Conservation (phyloP, 64 coral and sea anemone species). For the Pocillopora damicornis region DNA sequence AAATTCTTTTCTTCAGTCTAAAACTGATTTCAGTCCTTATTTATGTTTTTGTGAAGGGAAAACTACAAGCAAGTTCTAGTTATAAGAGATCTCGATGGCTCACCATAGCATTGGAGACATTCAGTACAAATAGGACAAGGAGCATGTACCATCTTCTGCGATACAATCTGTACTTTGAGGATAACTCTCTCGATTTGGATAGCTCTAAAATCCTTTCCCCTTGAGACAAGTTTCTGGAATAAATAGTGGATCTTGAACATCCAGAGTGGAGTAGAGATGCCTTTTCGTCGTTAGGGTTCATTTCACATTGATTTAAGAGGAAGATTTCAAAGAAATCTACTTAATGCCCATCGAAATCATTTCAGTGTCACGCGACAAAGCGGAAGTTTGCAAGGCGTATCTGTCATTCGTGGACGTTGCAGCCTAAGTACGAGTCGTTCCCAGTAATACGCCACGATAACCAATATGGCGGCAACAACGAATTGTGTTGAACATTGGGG, state of each 20-base stretch:
- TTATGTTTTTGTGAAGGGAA: too few relatives aligned
- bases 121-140: constrained; percentile 65
- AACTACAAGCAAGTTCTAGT: too few relatives aligned
- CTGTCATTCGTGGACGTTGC: background rate
- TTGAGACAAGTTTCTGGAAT: constrained; percentile 52
- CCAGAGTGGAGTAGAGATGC: constrained; percentile 47
- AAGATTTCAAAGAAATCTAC: background rate
- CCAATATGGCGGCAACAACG: constrained; percentile 24
- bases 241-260: background rate
- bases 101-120: constrained; percentile 93
- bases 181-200: constrained; percentile 20
- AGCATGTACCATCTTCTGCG: constrained; percentile 87
- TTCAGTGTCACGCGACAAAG: background rate
- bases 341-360: background rate
- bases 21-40: too few relatives aligned
- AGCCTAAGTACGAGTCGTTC: background rate
- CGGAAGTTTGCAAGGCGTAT: background rate
- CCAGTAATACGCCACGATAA: background rate
- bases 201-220: constrained; percentile 55
- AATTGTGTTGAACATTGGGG: constrained; percentile 23
- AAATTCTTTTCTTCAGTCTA: too few relatives aligned
- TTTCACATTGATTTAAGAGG: background rate
- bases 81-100: background rate
- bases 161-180: constrained; percentile 49
- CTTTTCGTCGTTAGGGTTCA: constrained; percentile 21